These are phyloP conservation scores for Harmothoe impar DNA, from an alignment of 2,888 invertebrate genomes.

Conservation along the genomic window DNA sequence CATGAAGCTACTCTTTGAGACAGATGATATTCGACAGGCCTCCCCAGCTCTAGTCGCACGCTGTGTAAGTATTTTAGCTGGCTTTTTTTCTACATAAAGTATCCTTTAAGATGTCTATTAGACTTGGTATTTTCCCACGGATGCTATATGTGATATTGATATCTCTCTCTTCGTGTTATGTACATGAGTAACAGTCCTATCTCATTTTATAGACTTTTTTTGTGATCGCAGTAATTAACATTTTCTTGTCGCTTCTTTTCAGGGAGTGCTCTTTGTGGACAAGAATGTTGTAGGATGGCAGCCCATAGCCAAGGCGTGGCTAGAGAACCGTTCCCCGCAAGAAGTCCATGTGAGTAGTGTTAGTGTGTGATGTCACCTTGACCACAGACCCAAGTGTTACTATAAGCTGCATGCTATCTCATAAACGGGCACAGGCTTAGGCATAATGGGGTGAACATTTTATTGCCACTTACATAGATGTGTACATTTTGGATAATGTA, in stretches of 20 bases:
- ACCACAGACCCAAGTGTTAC: constrained; percentile 2
- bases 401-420: neutral
- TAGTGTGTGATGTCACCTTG: constrained; percentile 7
- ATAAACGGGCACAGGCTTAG: neutral
- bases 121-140: too few relatives aligned
- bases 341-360: constrained; percentile 81
- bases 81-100: neutral
- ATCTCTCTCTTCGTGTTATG: neutral
- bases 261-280: constrained; percentile 83
- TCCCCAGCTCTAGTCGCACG: constrained; percentile 81
- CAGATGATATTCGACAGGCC: constrained; percentile 78
- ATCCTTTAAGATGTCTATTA: neutral
- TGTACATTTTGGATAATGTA: too few relatives aligned
- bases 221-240: neutral
- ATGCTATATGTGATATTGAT: neutral
- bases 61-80: constrained; percentile 76
- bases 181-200: neutral
- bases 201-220: neutral
- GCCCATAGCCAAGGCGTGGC: constrained; percentile 82
- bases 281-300: constrained; percentile 83
- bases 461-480: too few relatives aligned
- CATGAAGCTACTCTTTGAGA: constrained; percentile 82
- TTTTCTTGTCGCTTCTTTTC: neutral
- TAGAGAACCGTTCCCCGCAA: constrained; percentile 80
- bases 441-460: neutral